These are phyloP conservation scores for Cyprinus carpio DNA, from an alignment of 2,113 vertebrate species.

Conservation along the genomic window DNA sequence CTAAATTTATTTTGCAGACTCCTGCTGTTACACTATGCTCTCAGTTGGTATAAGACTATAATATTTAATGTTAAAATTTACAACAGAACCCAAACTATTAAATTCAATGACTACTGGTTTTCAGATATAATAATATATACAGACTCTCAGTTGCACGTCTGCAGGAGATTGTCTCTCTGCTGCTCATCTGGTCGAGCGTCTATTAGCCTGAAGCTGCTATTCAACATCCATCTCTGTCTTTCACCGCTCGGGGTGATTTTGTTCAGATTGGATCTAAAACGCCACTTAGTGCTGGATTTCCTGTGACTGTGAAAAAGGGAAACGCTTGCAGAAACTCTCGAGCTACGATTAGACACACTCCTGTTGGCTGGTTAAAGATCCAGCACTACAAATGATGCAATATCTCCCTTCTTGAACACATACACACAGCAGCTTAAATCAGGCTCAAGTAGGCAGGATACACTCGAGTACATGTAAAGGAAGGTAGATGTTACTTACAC, in stretches of 20 bases:
- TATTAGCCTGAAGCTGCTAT: background rate
- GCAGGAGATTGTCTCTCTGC: background rate
- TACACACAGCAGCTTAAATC: background rate
- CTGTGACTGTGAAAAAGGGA: background rate
- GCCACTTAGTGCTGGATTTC: background rate
- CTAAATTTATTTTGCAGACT: background rate
- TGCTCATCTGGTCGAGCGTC: background rate
- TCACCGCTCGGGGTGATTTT: background rate
- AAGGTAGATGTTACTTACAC: background rate
- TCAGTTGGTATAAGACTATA: background rate
- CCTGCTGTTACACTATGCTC: background rate
- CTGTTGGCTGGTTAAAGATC: background rate
- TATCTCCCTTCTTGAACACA: background rate
- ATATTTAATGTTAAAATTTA: background rate
- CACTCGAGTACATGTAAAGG: background rate
- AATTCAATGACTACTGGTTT: background rate
- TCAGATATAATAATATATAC: background rate
- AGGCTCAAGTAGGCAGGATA: background rate
- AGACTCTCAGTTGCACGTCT: background rate
- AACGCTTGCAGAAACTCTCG: constrained; percentile 9
- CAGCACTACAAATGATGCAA: constrained; percentile 6
- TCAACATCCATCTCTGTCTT: background rate
- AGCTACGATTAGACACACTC: constrained; percentile 12
- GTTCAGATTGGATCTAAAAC: background rate
- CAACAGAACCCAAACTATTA: background rate